phyloP scores from a whole-genome alignment of 2,888 invertebrate genomes.

The Heliconius charithonia region DNA sequence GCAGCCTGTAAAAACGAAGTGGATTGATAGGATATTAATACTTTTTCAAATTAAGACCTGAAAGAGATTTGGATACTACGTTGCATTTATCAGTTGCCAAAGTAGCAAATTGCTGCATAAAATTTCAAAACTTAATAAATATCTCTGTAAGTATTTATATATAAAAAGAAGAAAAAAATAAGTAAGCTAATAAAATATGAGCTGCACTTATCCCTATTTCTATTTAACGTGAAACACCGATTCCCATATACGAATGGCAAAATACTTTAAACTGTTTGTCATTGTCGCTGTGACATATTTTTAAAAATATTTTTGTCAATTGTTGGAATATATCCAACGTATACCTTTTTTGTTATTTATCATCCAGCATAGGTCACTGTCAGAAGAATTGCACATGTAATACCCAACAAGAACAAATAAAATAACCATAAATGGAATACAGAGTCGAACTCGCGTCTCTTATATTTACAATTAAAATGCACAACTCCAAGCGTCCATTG shows the following conservation, averaged over 20 bases:
- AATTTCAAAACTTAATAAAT: too few relatives aligned
- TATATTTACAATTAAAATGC: conserved; percentile 66
- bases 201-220: conserved; percentile 34
- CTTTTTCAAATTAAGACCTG: conserved; percentile 9
- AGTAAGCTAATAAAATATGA: conserved; percentile 35
- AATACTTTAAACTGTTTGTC: conserved; percentile 49
- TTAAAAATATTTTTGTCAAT: conserved; percentile 53
- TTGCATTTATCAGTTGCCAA: not conserved
- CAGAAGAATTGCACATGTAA: conserved; percentile 52
- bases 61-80: conserved; percentile 1
- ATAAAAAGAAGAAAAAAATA: not conserved
- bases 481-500: conserved; percentile 67
- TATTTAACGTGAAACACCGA: conserved; percentile 40
- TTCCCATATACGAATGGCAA: conserved; percentile 45
- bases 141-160: not conserved
- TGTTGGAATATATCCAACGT: conserved; percentile 54
- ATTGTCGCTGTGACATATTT: conserved; percentile 51
- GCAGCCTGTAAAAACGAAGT: conserved; percentile 64
- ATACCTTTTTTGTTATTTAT: conserved; percentile 54
- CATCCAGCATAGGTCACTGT: conserved; percentile 54
- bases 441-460: conserved; percentile 36
- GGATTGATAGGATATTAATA: conserved; percentile 26
- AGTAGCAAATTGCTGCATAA: not conserved
- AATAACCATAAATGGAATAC: conserved; percentile 40
- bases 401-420: conserved; percentile 48